These are phyloP conservation scores for Lepilemur septentrionalis DNA, from an alignment of 2,797 vertebrate species.

Conservation along the genomic window DNA sequence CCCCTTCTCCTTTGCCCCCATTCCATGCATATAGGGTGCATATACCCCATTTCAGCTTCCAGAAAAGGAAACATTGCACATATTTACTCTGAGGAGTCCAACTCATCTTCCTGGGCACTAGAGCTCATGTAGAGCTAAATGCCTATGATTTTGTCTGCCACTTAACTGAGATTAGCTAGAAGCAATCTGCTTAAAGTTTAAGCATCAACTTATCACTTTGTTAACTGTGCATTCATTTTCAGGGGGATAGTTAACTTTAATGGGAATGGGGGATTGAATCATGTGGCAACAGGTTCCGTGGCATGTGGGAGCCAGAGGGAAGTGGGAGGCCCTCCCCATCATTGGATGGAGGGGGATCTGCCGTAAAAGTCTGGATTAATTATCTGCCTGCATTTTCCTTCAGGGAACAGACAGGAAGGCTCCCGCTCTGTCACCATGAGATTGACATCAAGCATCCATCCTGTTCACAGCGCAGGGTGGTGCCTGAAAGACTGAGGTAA, in stretches of 20 bases:
- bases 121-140: slow-evolving; percentile 70
- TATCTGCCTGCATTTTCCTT: slow-evolving; percentile 13
- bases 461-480: background rate
- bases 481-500: background rate
- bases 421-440: background rate
- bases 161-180: slow-evolving; percentile 79
- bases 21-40: no score
- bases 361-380: slow-evolving; percentile 35
- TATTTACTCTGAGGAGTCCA: slow-evolving; percentile 61
- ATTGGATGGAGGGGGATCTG: background rate
- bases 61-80: background rate
- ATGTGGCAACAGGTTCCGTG: background rate
- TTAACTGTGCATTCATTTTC: slow-evolving; percentile 78
- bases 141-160: slow-evolving; percentile 79
- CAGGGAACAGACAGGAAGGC: background rate
- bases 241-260: slow-evolving; percentile 77
- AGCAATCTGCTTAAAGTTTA: slow-evolving; percentile 82
- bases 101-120: slow-evolving; percentile 70
- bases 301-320: slow-evolving; percentile 52
- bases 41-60: background rate
- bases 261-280: slow-evolving; percentile 69
- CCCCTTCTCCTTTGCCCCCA: background rate
- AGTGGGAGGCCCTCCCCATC: slow-evolving; percentile 16
- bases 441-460: background rate
- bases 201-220: slow-evolving; percentile 74